Percentiles rank a stretch among this genome's conserved stretches.
Evolutionary conservation across 1,140 invertebrate species (phyloP).

Genomic region (Colletes latitarsis): DNA sequence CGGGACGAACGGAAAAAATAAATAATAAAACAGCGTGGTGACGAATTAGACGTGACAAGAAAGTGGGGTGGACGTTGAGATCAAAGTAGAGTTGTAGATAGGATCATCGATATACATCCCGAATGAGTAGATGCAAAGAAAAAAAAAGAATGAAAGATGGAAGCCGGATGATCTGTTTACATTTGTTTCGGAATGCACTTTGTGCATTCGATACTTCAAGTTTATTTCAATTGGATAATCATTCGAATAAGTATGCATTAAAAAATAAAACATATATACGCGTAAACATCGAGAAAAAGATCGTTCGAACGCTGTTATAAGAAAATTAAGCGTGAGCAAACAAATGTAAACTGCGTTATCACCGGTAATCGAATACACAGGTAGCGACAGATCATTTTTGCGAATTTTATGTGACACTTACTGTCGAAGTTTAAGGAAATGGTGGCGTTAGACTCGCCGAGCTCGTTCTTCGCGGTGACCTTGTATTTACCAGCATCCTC

Average conservation of each 20-base stretch:
- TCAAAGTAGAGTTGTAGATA: constrained; percentile 30
- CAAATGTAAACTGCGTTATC: constrained; percentile 38
- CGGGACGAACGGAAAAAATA: constrained; percentile 55
- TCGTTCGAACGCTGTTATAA: not conserved
- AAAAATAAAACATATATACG: not conserved
- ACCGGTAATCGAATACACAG: constrained; percentile 17
- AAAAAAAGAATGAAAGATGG: not conserved
- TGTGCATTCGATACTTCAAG: too few species aligned
- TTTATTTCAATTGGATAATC: too few species aligned
- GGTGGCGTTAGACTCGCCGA: constrained; percentile 97
- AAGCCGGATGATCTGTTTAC: not conserved
- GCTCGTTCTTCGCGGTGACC: constrained; percentile 97
- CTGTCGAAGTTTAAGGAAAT: constrained; percentile 99
- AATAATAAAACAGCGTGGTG: constrained; percentile 52
- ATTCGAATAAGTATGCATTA: not conserved
- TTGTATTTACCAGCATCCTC: constrained; percentile 99
- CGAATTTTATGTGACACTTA: constrained; percentile 84
- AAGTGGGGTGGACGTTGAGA: not conserved
- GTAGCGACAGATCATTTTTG: not conserved
- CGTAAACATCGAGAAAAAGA: too few species aligned
- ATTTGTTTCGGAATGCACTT: not conserved
- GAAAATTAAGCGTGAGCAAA: constrained; percentile 14
- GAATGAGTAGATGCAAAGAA: constrained; percentile 60
- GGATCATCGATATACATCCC: constrained; percentile 79
- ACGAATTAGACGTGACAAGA: not conserved